These are phyloP conservation scores for Tromatobia lineatoria DNA, from an alignment of 2,888 invertebrate species.

Conservation along the genomic window DNA sequence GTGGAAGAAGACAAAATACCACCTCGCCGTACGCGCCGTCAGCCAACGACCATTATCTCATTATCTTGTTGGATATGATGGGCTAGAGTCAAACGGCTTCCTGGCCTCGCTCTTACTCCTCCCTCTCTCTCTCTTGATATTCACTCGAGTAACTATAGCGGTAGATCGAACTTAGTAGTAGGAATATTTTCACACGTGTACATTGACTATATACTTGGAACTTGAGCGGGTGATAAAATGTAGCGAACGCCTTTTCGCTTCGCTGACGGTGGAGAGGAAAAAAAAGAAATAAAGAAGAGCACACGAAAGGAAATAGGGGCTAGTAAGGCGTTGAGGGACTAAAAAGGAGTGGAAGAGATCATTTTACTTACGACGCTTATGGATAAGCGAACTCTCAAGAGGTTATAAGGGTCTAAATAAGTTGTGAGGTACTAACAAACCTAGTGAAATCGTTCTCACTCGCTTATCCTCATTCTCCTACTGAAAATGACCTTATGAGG, in stretches of 20 bases:
- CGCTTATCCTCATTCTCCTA: slow-evolving; percentile 39
- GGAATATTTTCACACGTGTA: neutral
- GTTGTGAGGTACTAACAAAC: neutral
- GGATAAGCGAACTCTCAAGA: slow-evolving; percentile 8
- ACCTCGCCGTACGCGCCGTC: slow-evolving; percentile 24
- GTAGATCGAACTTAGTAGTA: slow-evolving; percentile 15
- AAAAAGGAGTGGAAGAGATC: neutral
- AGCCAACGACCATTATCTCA: slow-evolving; percentile 64
- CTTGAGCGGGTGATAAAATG: slow-evolving; percentile 44
- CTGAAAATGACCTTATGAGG: neutral
- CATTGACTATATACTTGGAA: neutral
- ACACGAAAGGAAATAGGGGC: slow-evolving; percentile 30
- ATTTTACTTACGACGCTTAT: slow-evolving; percentile 22
- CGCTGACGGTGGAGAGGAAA: slow-evolving; percentile 1
- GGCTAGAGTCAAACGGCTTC: slow-evolving; percentile 57
- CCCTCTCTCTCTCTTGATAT: neutral
- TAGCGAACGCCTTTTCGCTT: slow-evolving; percentile 17
- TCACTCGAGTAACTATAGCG: slow-evolving; percentile 8
- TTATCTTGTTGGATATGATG: slow-evolving; percentile 67
- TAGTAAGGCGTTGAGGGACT: slow-evolving; percentile 35
- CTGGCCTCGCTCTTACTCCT: slow-evolving; percentile 27
- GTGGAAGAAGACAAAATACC: slow-evolving; percentile 16
- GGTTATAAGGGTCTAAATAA: slow-evolving; percentile 26
- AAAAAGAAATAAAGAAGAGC: neutral
- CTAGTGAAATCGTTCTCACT: slow-evolving; percentile 10